These are phyloP conservation scores for Chloroceryle amazona DNA, from an alignment of 2,797 vertebrate species.

Conservation along the genomic window DNA sequence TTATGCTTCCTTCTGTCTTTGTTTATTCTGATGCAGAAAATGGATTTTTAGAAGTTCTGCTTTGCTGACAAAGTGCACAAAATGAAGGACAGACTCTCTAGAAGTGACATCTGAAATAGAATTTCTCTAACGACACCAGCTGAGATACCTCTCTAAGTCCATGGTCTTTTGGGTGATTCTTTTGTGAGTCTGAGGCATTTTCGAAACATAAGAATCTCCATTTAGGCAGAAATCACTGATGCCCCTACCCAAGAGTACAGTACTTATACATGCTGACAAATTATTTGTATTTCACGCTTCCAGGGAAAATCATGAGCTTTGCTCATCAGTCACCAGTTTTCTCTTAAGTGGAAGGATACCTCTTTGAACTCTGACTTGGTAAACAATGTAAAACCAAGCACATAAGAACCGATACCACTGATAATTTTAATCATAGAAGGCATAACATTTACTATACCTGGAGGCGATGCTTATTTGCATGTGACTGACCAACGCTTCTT, in stretches of 20 bases:
- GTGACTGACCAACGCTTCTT: not conserved
- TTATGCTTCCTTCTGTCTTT: not conserved
- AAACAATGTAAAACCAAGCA: not conserved
- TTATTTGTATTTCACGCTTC: not conserved
- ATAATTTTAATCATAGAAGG: not conserved
- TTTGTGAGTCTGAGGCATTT: not conserved
- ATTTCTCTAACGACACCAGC: not conserved
- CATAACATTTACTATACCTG: not conserved
- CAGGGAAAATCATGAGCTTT: not conserved
- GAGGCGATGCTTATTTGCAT: not conserved
- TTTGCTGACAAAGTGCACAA: not conserved
- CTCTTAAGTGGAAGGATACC: not conserved
- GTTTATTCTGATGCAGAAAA: slow-evolving; percentile 3
- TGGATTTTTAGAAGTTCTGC: slow-evolving; percentile 3
- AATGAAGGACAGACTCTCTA: slow-evolving; percentile 3
- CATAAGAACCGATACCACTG: not conserved
- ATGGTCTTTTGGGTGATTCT: not conserved
- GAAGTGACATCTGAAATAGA: not conserved
- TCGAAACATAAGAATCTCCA: not conserved
- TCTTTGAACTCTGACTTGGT: not conserved
- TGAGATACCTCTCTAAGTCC: not conserved
- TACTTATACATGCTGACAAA: not conserved
- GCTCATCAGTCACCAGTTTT: not conserved
- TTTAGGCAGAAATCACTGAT: not conserved
- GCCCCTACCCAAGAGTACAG: not conserved